Evolutionary conservation across 2,888 invertebrate genomes (phyloP).

Genomic region (Thecocarcelia acutangulata): DNA sequence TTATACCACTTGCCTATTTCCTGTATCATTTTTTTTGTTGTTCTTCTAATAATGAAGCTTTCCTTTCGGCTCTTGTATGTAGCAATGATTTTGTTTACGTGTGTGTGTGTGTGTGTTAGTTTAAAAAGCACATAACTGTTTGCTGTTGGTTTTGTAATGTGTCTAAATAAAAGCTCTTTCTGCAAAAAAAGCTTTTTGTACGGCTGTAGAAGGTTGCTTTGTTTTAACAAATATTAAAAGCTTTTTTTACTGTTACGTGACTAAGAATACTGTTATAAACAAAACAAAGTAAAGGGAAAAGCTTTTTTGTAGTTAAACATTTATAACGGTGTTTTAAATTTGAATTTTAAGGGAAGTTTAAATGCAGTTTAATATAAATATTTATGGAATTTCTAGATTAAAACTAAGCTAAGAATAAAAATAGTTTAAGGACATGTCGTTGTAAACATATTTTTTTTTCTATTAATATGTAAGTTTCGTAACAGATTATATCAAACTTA

Average conservation of each 20-base stretch:
- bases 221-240: conserved; percentile 10
- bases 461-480: too few species aligned
- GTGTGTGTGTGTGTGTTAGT: neutral
- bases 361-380: too few species aligned
- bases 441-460: too few species aligned
- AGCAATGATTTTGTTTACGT: neutral
- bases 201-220: conserved; percentile 1
- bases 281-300: conserved; percentile 3
- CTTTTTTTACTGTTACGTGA: conserved; percentile 44
- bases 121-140: neutral
- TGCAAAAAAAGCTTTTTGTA: neutral
- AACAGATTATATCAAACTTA: too few species aligned
- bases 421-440: too few species aligned
- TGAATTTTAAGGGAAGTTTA: conserved; percentile 1
- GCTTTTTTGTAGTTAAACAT: conserved; percentile 15
- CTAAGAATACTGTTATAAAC: conserved; percentile 53
- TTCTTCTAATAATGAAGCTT: neutral
- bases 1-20: conserved; percentile 64
- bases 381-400: too few species aligned
- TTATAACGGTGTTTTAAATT: conserved; percentile 47
- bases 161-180: conserved; percentile 50
- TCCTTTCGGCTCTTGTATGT: neutral
- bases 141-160: neutral
- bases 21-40: conserved; percentile 53
- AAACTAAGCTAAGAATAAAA: too few species aligned